phyloP scores from a whole-genome alignment of 2,113 vertebrate genomes.

The Clupea harengus region DNA sequence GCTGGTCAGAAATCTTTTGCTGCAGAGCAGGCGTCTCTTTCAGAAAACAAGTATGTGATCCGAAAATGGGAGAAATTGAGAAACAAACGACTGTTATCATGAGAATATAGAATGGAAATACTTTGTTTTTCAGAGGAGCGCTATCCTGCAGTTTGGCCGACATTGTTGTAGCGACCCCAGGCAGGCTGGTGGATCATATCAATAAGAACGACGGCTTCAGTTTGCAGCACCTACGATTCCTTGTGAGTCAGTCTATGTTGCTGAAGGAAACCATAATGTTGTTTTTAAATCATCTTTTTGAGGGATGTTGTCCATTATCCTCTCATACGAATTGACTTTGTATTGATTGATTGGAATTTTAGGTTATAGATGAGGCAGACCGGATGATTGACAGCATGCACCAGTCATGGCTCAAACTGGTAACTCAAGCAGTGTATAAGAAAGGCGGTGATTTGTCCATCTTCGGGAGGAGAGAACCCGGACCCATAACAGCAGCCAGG shows the following conservation, averaged over 20 bases:
- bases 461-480: conserved; percentile 71
- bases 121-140: conserved; percentile 55
- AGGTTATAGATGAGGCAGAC: conserved; percentile 94
- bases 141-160: conserved; percentile 82
- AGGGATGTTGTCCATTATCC: neutral
- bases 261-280: neutral
- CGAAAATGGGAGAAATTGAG: neutral
- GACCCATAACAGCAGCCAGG: conserved; percentile 80
- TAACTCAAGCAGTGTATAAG: conserved; percentile 76
- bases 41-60: conserved; percentile 76
- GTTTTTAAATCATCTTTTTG: no score
- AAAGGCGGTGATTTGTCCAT: conserved; percentile 42
- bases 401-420: conserved; percentile 87
- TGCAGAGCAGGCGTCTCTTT: conserved; percentile 81
- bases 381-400: conserved; percentile 96
- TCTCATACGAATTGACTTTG: neutral
- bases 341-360: neutral
- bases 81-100: neutral
- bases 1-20: conserved; percentile 84
- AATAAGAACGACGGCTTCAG: conserved; percentile 80
- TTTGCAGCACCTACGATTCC: conserved; percentile 84
- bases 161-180: conserved; percentile 90
- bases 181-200: conserved; percentile 92
- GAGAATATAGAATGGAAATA: no score
- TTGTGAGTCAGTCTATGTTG: conserved; percentile 71